Evolutionary conservation across 2,888 invertebrate genomes (phyloP), one percentile per base, ranked within the genome.

Genomic region (Morpho achilles): DNA sequence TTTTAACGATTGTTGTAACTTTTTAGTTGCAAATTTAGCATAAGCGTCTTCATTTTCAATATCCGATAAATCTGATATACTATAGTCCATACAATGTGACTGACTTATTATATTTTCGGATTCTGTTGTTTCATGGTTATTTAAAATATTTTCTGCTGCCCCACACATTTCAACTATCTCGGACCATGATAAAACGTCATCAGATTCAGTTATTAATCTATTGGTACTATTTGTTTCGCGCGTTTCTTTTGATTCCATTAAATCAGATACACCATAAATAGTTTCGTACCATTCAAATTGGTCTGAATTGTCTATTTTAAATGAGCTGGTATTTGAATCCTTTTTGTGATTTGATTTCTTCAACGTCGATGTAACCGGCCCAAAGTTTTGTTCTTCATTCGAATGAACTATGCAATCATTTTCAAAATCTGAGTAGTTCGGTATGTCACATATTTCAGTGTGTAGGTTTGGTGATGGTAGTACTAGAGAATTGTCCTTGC

Each of bases 21-120:
- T 89, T 58, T 84, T 75, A 46, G 81, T 70, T 5, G 84, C 83
- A 69, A 90, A 90, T 68, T 77, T 79, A 39, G 82, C 80, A 59
- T 89, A 90, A 39, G 65, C 72, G 1, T 67, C 60, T 59, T 82
- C 77, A 5, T 79, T 78, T 4, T 76, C 75, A 39, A 72, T 68
- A 8, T 69, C 67, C 3, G 74, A 67, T 42, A 79, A 64, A 59
- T 84, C 78, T 8, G 75, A 71, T 47, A 79, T 70, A 53, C 70
- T 67, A 9, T 65, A 53, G 55, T 73, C 69, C 10, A 32, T 58
- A 56, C 69, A 68, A 62, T 82, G 78, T 0, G 84, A 86, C 54
- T 69, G 70, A 61, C 80, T 82, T 8, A 87, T 71, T 0, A 86
- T 56, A 58, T 81, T 71, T 65, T 88, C 88, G 7, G 57, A 41